Percentiles rank a stretch among this genome's conserved stretches.
These are phyloP conservation scores for Synanceia verrucosa DNA, from an alignment of 2,797 vertebrate species.

Conservation along the genomic window DNA sequence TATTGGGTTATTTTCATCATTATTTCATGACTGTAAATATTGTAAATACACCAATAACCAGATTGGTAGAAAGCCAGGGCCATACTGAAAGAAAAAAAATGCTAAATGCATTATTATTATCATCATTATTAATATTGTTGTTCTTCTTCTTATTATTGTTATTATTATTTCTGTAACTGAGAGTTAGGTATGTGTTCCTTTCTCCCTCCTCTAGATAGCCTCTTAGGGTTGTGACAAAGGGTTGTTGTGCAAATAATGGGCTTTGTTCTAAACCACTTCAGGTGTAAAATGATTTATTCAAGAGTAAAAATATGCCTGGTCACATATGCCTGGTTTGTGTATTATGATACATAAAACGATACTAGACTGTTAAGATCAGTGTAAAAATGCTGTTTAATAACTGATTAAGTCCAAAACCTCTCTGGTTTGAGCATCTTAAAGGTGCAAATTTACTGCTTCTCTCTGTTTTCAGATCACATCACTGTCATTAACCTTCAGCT, in stretches of 20 bases:
- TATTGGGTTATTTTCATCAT: background rate
- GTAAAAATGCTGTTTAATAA: background rate
- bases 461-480: background rate
- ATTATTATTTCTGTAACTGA: background rate
- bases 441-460: background rate
- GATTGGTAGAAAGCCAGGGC: background rate
- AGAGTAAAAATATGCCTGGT: background rate
- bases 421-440: background rate
- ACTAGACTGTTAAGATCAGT: background rate
- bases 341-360: background rate
- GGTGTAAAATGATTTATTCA: background rate
- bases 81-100: background rate
- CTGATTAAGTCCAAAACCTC: background rate
- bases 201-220: background rate
- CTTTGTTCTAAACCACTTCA: background rate
- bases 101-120: background rate
- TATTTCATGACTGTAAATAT: background rate
- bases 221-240: background rate
- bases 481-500: background rate
- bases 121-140: background rate
- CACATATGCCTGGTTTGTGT: background rate
- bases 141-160: background rate
- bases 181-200: background rate
- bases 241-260: background rate
- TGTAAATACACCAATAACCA: background rate